Evolutionary conservation across 1,140 invertebrate species (phyloP), one percentile per base, ranked within the genome.

Genomic region (Arctopsyche grandis): DNA sequence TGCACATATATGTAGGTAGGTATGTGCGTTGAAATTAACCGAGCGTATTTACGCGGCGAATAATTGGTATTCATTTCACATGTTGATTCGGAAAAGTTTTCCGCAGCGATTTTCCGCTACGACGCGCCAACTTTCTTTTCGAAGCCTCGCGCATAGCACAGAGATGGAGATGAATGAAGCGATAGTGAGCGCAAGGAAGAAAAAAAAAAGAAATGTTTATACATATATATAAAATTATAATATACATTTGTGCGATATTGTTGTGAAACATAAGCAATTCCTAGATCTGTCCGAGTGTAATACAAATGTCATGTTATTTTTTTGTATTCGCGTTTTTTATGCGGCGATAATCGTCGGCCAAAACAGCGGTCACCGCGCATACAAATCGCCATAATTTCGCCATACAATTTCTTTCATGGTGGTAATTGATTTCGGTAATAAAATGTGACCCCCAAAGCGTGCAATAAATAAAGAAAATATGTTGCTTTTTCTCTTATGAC

Each of bases 391-490:
- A 60, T 60, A 38, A 38, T 38, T 38, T 38, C 29, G 29, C 29
- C 29, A 38, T 38, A 38, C 29, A 38, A 38, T 38, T 38, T 38
- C 29, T 38, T 38, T 38, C 29, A 60, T 21, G 63, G 0, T 12
- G 21, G 24, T 66, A 66, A 66, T 66, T 66, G 63, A 66, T 66
- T 66, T 29, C 63, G 24, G 22, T 66, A 10, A 22, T 26, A 66
- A 66, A 38, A 66, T 66, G 63, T 26, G 63, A 38, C 29, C 29
- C 29, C 29, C 29, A 38, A 38, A 38, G 29, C 29, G 29, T 38
- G 29, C 29, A 7, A 38, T 38, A 38, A 38, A 38, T 38, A 38
- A 38, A 38, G 29, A 38, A 38, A 38, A 38, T 38, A 38, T 38
- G 29, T 38, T 7, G 29, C 29, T 38, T 38, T n/a, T 38, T 7